Conservation (phyloP, 2,888 invertebrate species). For the Cabera pusaria region DNA sequence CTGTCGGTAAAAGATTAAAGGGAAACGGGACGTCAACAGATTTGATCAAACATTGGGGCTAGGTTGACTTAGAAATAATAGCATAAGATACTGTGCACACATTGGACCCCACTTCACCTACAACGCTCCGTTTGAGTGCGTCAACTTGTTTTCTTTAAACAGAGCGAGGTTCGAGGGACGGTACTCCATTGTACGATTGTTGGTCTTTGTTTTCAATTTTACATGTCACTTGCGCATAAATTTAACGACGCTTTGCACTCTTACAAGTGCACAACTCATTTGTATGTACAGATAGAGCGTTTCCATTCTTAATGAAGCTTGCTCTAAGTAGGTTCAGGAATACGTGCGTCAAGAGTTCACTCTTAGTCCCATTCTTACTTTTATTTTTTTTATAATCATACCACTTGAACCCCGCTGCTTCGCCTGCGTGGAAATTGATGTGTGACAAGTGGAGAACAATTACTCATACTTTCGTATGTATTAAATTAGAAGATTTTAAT, state of each 20-base stretch:
- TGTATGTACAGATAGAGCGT: constrained; percentile 4
- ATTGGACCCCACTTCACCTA: constrained; percentile 66
- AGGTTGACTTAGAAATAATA: constrained; percentile 80
- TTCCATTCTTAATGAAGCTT: no score
- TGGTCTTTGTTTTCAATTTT: constrained; percentile 35
- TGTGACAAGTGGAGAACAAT: no score
- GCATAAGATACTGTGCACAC: constrained; percentile 76
- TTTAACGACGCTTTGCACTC: constrained; percentile 22
- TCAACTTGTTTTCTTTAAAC: constrained; percentile 77
- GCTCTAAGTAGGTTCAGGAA: no score
- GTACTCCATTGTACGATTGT: constrained; percentile 38
- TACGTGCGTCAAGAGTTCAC: no score
- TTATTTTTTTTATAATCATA: no score
- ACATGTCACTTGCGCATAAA: constrained; percentile 39
- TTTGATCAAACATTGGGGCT: constrained; percentile 73
- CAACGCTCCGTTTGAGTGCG: constrained; percentile 68
- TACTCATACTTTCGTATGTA: no score
- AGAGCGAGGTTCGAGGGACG: constrained; percentile 53
- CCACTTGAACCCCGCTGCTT: no score
- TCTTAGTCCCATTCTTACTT: no score
- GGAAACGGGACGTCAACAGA: constrained; percentile 67
- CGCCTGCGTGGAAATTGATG: no score
- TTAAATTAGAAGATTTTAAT: no score
- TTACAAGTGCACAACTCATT: constrained; percentile 12
- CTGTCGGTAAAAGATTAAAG: constrained; percentile 74